These are phyloP conservation scores for Stomorhina lunata DNA, from an alignment of 2,888 invertebrate species.

Conservation along the genomic window DNA sequence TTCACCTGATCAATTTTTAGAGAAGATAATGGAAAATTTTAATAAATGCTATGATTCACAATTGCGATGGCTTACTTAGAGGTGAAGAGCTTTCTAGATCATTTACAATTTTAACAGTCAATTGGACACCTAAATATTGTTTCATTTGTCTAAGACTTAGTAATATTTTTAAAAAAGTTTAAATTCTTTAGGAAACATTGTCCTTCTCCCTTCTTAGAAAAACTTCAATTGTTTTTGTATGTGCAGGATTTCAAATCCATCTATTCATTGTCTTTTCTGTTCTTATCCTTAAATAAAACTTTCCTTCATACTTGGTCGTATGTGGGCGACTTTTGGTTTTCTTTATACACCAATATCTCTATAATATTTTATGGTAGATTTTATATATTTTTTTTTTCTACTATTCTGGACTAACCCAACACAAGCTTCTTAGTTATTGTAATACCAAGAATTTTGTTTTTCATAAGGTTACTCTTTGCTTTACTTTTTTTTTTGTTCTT, in stretches of 20 bases:
- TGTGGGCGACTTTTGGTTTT: constrained; percentile 64
- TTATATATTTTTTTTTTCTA: neutral
- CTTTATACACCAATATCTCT: constrained; percentile 22
- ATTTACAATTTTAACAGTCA: too few relatives aligned
- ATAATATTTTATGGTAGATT: neutral
- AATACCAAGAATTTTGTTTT: constrained; percentile 36
- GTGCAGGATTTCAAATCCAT: constrained; percentile 1
- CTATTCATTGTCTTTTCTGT: neutral
- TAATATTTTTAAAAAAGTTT: neutral
- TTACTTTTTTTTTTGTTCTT: neutral
- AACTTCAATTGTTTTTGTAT: constrained; percentile 41
- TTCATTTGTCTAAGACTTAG: too few relatives aligned
- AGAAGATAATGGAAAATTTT: too few relatives aligned
- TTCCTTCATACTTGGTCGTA: constrained; percentile 45
- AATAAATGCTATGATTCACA: too few relatives aligned
- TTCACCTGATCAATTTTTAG: too few relatives aligned
- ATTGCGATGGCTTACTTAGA: too few relatives aligned
- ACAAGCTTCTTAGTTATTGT: neutral
- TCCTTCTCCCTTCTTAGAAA: neutral
- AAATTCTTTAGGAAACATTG: neutral
- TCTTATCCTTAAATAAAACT: constrained; percentile 46
- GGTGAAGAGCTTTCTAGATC: too few relatives aligned
- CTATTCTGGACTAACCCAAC: neutral
- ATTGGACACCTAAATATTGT: too few relatives aligned
- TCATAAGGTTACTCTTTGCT: constrained; percentile 19